Conservation (phyloP, 2,113 vertebrate species). For the Lutjanus erythropterus region DNA sequence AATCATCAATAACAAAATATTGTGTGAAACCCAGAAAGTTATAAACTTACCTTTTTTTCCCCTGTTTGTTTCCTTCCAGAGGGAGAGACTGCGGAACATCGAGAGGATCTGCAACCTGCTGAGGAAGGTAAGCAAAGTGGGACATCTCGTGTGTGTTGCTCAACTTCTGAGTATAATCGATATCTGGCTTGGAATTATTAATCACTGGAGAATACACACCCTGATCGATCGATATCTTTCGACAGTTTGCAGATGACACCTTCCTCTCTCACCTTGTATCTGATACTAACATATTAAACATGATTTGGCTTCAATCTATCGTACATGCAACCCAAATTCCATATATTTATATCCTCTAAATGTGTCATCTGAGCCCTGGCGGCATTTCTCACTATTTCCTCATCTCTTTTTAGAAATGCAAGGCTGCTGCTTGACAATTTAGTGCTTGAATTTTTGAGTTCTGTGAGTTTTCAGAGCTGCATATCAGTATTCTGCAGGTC, state of each 20-base stretch:
- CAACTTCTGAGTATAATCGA: background rate
- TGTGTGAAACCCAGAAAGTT: background rate
- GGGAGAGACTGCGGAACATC: conserved; percentile 96
- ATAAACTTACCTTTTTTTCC: background rate
- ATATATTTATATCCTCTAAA: background rate
- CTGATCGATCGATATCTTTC: no score
- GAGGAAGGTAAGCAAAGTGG: conserved; percentile 89
- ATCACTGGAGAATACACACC: background rate
- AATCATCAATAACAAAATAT: background rate
- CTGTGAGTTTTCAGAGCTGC: background rate
- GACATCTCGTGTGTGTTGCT: background rate
- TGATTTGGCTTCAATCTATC: background rate
- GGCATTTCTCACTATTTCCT: background rate
- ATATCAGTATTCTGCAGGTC: conserved; percentile 16
- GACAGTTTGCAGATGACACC: background rate
- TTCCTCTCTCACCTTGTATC: background rate
- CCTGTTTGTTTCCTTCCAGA: conserved; percentile 81
- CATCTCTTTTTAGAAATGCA: background rate
- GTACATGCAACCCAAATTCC: background rate
- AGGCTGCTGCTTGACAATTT: background rate
- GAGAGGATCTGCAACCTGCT: conserved; percentile 98
- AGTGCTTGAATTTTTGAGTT: background rate
- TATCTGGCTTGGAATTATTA: no score
- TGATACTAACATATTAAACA: background rate
- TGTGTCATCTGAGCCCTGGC: background rate